phyloP scores from a whole-genome alignment of 2,888 invertebrate species.

The Drosophila cyrtoloma region DNA sequence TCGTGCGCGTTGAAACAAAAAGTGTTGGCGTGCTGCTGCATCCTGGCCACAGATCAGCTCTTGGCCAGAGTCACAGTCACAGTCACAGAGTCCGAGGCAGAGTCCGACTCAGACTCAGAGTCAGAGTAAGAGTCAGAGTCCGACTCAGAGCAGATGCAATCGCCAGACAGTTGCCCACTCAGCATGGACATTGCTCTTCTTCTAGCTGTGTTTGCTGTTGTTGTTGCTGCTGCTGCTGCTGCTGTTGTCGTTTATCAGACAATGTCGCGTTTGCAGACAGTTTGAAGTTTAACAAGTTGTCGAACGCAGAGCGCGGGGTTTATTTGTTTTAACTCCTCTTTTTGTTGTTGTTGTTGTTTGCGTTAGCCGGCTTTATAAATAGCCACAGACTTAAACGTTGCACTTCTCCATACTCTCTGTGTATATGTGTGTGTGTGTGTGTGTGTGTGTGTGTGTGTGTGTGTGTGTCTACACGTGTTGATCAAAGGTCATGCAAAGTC shows the following conservation, averaged over 20 bases:
- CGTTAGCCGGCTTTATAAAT: constrained; percentile 59
- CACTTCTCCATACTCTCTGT: constrained; percentile 35
- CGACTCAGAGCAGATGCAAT: constrained; percentile 61
- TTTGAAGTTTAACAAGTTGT: constrained; percentile 83
- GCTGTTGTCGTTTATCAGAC: constrained; percentile 78
- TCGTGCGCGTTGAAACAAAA: constrained; percentile 77
- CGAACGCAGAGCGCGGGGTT: constrained; percentile 59
- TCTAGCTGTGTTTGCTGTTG: constrained; percentile 21
- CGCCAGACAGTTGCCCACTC: constrained; percentile 67
- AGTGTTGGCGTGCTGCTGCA: constrained; percentile 79
- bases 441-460: constrained; percentile 3
- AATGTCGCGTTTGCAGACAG: constrained; percentile 80
- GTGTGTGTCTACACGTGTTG: constrained; percentile 23
- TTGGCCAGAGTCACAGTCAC: constrained; percentile 47
- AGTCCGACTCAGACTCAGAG: constrained; percentile 13
- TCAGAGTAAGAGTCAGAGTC: constrained; percentile 51
- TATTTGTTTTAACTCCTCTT: constrained; percentile 53
- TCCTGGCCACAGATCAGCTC: constrained; percentile 62
- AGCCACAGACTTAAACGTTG: constrained; percentile 45
- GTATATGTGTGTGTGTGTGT: background rate
- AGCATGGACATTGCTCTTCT: constrained; percentile 49
- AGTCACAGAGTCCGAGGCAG: constrained; percentile 44
- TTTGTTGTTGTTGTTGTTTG: constrained; percentile 20
- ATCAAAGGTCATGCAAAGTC: constrained; percentile 54
- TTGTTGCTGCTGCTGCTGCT: constrained; percentile 20